A percentile compares a stretch with the other conserved stretches of the same genome.
phyloP scores from a whole-genome alignment of 1,140 invertebrate species.

The Lordiphosa mommai region DNA sequence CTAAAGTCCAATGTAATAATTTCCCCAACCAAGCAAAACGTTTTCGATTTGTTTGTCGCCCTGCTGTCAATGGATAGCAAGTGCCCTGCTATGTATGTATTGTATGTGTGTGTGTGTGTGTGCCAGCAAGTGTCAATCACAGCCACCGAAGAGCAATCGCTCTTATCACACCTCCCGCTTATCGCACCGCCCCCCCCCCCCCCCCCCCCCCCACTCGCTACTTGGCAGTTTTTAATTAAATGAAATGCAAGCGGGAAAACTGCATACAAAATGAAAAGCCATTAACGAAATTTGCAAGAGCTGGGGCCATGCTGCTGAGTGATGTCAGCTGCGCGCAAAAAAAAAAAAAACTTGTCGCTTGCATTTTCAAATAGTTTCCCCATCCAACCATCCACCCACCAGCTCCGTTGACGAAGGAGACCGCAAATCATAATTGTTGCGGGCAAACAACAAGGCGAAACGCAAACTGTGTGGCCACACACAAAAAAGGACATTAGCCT shows the following conservation, averaged over 20 bases:
- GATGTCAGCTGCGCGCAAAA: constrained; percentile 4
- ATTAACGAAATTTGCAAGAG: constrained; percentile 60
- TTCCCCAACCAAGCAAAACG: background rate
- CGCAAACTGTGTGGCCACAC: constrained; percentile 45
- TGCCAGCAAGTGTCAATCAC: constrained; percentile 40
- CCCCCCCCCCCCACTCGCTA: constrained; percentile 1
- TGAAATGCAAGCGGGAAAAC: constrained; percentile 48
- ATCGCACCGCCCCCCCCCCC: background rate
- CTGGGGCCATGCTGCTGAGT: background rate
- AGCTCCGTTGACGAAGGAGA: constrained; percentile 11
- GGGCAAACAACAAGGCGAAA: constrained; percentile 33
- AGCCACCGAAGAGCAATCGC: constrained; percentile 34
- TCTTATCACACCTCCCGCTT: constrained; percentile 14
- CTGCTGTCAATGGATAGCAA: background rate
- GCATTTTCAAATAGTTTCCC: constrained; percentile 5
- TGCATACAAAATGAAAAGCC: constrained; percentile 55
- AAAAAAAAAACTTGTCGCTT: constrained; percentile 2
- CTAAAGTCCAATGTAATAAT: too few relatives aligned
- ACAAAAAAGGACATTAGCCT: constrained; percentile 62
- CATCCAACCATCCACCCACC: background rate
- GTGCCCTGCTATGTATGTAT: background rate
- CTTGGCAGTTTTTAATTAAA: constrained; percentile 62
- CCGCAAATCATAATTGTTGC: constrained; percentile 73
- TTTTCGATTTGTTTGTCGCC: background rate
- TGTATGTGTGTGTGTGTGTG: background rate